These are phyloP conservation scores for Amphipyra berbera DNA, from an alignment of 2,888 invertebrate genomes.

Conservation along the genomic window DNA sequence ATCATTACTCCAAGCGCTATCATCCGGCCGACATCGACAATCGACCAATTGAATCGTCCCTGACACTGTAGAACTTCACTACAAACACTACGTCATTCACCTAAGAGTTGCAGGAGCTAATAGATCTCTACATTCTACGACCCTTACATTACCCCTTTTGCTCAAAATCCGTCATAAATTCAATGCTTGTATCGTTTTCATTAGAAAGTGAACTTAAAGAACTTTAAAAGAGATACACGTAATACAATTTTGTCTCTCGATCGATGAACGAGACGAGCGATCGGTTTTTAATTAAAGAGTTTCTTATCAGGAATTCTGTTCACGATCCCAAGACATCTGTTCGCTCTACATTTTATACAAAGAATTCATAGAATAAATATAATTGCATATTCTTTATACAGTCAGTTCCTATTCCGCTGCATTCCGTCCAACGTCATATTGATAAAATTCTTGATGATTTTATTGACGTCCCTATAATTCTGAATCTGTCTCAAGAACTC, in stretches of 20 bases:
- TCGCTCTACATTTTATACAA: slow-evolving; percentile 18
- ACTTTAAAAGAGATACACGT: slow-evolving; percentile 7
- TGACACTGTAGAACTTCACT: slow-evolving; percentile 29
- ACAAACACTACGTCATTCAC: not conserved
- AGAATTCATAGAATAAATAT: slow-evolving; percentile 8
- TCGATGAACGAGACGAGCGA: slow-evolving; percentile 2
- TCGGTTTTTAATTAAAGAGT: slow-evolving; percentile 9
- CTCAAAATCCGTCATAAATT: not conserved
- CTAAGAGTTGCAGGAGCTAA: not conserved
- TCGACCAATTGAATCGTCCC: slow-evolving; percentile 59
- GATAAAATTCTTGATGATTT: slow-evolving; percentile 19
- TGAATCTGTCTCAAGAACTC: not conserved
- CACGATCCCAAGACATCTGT: slow-evolving; percentile 1
- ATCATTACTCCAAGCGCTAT: slow-evolving; percentile 61
- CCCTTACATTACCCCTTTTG: not conserved
- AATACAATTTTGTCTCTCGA: not conserved
- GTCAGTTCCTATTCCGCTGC: slow-evolving; percentile 1
- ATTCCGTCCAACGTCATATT: slow-evolving; percentile 8
- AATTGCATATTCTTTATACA: slow-evolving; percentile 8
- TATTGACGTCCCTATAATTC: not conserved
- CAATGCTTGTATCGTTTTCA: not conserved
- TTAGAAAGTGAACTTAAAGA: slow-evolving; percentile 15
- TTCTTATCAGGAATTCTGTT: slow-evolving; percentile 1
- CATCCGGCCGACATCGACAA: slow-evolving; percentile 64
- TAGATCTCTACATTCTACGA: not conserved